Evolutionary conservation across 2,888 invertebrate genomes (phyloP).

Genomic region (Andrena minutula): DNA sequence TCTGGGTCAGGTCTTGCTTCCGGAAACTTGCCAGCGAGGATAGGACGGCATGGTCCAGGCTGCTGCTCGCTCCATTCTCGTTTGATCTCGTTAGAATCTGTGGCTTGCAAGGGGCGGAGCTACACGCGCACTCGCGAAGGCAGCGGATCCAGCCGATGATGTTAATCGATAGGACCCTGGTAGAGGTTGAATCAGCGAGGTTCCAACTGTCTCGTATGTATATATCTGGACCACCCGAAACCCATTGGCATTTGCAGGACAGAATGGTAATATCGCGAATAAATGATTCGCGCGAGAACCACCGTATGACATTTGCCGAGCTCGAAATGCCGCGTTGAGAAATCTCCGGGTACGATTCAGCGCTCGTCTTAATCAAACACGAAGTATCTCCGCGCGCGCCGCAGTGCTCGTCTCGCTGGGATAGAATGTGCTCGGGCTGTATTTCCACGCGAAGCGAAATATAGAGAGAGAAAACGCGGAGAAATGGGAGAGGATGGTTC

Average conservation of each 20-base stretch:
- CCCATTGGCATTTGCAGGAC: neutral
- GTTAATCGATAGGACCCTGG: conserved; percentile 26
- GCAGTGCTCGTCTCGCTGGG: neutral
- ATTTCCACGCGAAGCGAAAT: neutral
- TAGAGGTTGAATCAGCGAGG: conserved; percentile 5
- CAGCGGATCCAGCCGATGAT: conserved; percentile 20
- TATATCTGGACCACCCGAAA: neutral
- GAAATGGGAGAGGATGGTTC: conserved; percentile 50
- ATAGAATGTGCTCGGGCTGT: neutral
- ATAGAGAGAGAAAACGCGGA: conserved; percentile 1
- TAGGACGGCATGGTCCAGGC: neutral
- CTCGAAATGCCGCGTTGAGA: neutral
- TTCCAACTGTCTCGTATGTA: neutral
- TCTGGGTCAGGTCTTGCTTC: neutral
- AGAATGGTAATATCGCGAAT: neutral
- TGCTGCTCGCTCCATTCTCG: neutral
- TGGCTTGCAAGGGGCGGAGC: conserved; percentile 24
- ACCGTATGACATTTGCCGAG: conserved; percentile 1
- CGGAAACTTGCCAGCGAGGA: neutral
- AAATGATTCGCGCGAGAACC: neutral
- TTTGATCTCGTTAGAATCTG: conserved; percentile 33
- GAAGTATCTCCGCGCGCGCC: neutral
- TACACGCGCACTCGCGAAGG: conserved; percentile 2
- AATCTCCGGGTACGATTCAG: neutral
- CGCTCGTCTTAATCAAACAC: conserved; percentile 1